Evolutionary conservation across 30 jellyfish, hydroid and myxozoan species (phyloP).

Genomic region (Cassiopea xamachana): DNA sequence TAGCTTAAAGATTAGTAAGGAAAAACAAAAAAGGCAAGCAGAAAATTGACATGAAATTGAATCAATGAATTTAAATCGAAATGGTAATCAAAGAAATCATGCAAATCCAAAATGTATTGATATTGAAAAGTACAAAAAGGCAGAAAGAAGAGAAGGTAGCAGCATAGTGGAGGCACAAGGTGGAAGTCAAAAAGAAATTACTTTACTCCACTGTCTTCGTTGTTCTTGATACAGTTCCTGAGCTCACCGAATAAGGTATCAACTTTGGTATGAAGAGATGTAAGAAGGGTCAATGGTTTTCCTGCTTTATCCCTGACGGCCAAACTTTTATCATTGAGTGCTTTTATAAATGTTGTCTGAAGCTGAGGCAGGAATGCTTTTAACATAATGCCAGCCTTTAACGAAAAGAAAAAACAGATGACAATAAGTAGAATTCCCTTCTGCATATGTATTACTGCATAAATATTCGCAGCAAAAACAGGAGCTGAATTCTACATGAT

Average conservation of each 20-base stretch:
- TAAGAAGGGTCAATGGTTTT: conserved; percentile 77
- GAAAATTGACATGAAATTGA: too few species aligned
- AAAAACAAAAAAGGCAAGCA: too few species aligned
- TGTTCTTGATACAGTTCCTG: conserved; percentile 78
- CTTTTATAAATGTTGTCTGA: conserved; percentile 90
- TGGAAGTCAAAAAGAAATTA: not conserved
- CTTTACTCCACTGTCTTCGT: conserved; percentile 88
- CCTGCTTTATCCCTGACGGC: conserved; percentile 89
- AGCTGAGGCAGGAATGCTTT: conserved; percentile 92
- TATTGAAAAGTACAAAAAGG: not conserved
- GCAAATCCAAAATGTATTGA: not conserved
- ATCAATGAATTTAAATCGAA: too few species aligned
- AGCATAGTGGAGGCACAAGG: not conserved
- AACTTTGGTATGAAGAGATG: conserved; percentile 86
- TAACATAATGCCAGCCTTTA: conserved; percentile 87
- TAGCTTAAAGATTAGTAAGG: too few species aligned
- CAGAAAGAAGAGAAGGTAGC: not conserved
- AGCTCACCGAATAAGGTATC: conserved; percentile 87
- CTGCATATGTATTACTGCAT: not conserved
- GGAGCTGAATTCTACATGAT: too few species aligned
- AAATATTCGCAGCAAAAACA: too few species aligned
- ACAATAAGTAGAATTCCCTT: not conserved
- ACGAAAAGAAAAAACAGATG: not conserved
- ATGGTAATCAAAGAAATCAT: too few species aligned
- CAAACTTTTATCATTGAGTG: conserved; percentile 78